Percentiles rank a stretch among this genome's conserved stretches.
These are phyloP conservation scores for Corapipo altera DNA, from an alignment of 2,113 vertebrate species.

Conservation along the genomic window DNA sequence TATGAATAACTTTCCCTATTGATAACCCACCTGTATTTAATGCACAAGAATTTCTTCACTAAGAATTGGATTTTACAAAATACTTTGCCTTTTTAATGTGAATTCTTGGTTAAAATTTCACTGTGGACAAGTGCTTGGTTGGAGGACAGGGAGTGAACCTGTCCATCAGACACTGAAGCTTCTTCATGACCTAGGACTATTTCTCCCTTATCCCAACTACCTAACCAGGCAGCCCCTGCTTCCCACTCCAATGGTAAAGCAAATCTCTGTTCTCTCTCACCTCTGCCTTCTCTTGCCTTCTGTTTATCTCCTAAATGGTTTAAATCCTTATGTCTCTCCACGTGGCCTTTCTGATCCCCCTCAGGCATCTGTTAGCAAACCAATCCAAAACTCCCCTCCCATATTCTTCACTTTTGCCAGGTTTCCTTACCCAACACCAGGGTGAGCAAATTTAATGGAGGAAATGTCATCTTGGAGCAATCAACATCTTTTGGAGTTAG, in stretches of 20 bases:
- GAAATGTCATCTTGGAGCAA: background rate
- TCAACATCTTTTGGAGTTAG: background rate
- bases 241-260: background rate
- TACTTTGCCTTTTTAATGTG: background rate
- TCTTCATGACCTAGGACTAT: background rate
- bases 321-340: background rate
- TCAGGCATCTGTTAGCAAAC: background rate
- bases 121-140: background rate
- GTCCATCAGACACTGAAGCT: background rate
- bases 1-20: background rate
- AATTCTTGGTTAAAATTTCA: background rate
- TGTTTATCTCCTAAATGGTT: background rate
- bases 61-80: background rate
- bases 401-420: background rate
- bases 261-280: background rate
- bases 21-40: background rate
- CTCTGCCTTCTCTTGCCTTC: background rate
- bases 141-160: background rate
- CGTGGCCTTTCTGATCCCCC: background rate
- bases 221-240: background rate
- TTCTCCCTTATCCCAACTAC: background rate
- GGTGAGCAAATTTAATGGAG: background rate
- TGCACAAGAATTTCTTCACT: background rate
- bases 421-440: background rate
- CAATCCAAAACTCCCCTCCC: background rate